Base-by-base conservation (phyloP, 1,140 invertebrate genomes). In the Calycopis cecrops region DNA sequence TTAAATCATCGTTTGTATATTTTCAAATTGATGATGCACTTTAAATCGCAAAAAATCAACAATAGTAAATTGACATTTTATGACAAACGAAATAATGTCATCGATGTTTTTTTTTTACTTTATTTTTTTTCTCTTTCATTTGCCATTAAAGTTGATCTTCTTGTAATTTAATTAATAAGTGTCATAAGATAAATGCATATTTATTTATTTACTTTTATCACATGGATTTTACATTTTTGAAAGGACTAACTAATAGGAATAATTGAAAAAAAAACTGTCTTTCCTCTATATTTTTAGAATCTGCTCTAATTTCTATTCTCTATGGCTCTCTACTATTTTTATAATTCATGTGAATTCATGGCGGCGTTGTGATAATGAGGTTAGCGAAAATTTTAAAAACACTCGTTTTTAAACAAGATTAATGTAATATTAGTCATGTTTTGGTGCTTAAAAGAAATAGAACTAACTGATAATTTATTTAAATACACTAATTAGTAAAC, bases 281-380 rank as follows among this genome's bases (percentile, higher is more conserved):
- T 28, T 28, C 21, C 21, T 28, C 21, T 28, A 28, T 28, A 28
- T 28, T 3, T 28, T 28, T 28, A 28, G 6, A 28, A 28, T 28
- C 21, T 28, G 6, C 21, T 28, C 21, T 28, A 10, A n/a, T 34
- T 49, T 12, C n/a, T 49, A 12, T 28, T 49, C 9, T 49, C 28
- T 12, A 35, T 49, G 21, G 48, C 9, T 12, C 12, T 35, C 34
- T 49, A 42, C 16, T 8, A 44, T 35, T 51, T 52, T 67, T 68
- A 70, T 62, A 65, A 65, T 65, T 35, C 14, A 12, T 50, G 48
- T 68, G 60, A 65, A 65, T 65, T 35, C 14, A 12, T 50, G 48
- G 48, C 48, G 33, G 62, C 37, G 58, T 52, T 66, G 71, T 65
- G 65, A 56, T 64, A 67, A 35, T 73, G 72, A 83, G 79, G 79